Evolutionary conservation across 2,797 vertebrate genomes (phyloP).

Genomic region (Amniataba percoides): DNA sequence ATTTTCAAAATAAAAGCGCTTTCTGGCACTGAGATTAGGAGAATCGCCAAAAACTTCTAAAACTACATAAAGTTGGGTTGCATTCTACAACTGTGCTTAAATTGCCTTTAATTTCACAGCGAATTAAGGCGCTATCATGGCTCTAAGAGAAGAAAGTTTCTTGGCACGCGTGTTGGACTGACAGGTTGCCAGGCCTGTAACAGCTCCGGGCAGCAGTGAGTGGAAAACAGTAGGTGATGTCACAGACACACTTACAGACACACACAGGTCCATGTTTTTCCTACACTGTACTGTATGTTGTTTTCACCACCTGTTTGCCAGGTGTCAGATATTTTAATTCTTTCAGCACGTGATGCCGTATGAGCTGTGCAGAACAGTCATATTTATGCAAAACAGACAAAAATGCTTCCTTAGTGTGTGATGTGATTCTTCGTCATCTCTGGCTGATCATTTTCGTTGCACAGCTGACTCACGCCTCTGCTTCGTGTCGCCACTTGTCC

Average conservation of each 20-base stretch:
- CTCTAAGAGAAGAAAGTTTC: background rate
- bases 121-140: background rate
- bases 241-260: background rate
- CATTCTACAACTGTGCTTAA: background rate
- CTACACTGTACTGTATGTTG: background rate
- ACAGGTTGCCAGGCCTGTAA: background rate
- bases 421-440: constrained; percentile 2
- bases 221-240: background rate
- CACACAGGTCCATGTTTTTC: background rate
- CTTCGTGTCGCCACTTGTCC: constrained; percentile 1
- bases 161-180: background rate
- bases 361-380: too few species aligned
- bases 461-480: background rate
- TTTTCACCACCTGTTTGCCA: background rate
- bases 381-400: too few species aligned
- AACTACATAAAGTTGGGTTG: background rate
- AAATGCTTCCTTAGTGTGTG: background rate
- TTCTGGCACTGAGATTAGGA: too few species aligned
- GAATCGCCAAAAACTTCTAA: too few species aligned
- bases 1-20: too few species aligned
- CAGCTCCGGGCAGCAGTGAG: too few species aligned
- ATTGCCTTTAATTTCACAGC: background rate
- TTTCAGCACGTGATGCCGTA: background rate
- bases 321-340: background rate
- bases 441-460: background rate